Percentiles rank a stretch among this genome's conserved stretches.
Evolutionary conservation across 2,888 invertebrate species (phyloP).

Genomic region (Pammene aurita): DNA sequence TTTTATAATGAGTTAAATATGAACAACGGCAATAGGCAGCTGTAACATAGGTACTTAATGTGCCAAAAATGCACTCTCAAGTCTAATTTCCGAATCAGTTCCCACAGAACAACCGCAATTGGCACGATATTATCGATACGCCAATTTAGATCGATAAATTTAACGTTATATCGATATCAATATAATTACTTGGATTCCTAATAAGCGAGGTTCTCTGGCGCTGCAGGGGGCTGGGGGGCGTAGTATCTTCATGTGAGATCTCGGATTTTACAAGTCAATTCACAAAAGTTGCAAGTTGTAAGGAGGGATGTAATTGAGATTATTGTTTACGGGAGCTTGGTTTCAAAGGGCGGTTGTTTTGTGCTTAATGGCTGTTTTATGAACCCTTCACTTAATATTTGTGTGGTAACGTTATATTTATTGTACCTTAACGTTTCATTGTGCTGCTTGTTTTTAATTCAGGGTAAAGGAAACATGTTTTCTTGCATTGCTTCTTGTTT

Average conservation of each 20-base stretch:
- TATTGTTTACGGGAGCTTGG: constrained; percentile 59
- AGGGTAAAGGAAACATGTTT: neutral
- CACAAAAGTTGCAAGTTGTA: constrained; percentile 48
- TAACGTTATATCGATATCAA: constrained; percentile 58
- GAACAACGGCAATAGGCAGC: constrained; percentile 15
- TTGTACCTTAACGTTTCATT: constrained; percentile 7
- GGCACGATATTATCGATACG: constrained; percentile 64
- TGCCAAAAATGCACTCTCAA: neutral
- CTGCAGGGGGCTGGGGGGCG: constrained; percentile 68
- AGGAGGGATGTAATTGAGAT: constrained; percentile 54
- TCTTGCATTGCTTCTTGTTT: neutral
- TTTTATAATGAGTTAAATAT: neutral
- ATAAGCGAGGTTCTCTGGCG: constrained; percentile 75
- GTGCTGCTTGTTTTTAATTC: neutral
- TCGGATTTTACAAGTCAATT: constrained; percentile 63
- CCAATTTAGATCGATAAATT: constrained; percentile 69
- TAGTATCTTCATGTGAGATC: constrained; percentile 79
- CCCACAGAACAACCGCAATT: constrained; percentile 71
- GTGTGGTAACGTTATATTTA: constrained; percentile 9
- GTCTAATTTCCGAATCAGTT: constrained; percentile 53
- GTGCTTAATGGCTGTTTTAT: constrained; percentile 48
- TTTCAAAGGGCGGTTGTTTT: constrained; percentile 49
- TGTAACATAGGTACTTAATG: constrained; percentile 1
- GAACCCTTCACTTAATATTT: constrained; percentile 33
- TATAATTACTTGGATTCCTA: constrained; percentile 55